Evolutionary conservation across 2,113 vertebrate genomes (phyloP), one percentile per base, ranked within the genome.

Genomic region (Seriola quinqueradiata): DNA sequence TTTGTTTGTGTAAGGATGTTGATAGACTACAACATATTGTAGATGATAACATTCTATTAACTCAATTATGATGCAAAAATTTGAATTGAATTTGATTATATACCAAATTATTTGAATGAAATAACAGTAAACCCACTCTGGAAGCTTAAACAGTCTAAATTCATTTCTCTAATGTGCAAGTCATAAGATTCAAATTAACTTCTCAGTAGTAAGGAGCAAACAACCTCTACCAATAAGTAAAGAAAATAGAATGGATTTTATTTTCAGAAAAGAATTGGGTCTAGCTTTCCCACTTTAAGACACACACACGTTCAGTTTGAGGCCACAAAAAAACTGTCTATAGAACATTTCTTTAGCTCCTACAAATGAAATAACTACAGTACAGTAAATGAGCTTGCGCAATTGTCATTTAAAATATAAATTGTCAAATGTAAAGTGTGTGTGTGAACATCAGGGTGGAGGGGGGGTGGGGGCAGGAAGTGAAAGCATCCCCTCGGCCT

Each of bases 401-500:
- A 28, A 28, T 28, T 28, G 44, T 46, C 13, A 52, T 52, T 52
- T 52, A 52, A 19, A 17, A 8, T 52, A 5, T 52, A 52, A 19
- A 52, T 4, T 52, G 5, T 52, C 16, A 52, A 17, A 21, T 54
- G 50, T 13, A 12, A 44, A 44, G 10, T 67, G 17, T 70, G 17
- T 80, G 55, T 28, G 25, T 74, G 34, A 2, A 28, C 28, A 28
- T 38, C 7, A 38, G 1, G 8, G 40, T 42, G 40, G 40, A 42
- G 40, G 8, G 8, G 1, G 40, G 40, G 40, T 2, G 40, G 40
- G 40, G 40, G 8, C 80, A 86, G 82, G 60, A 89, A 85, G 76
- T 81, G 28, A 63, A 72, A 59, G 75, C 77, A 55, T 85, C 28
- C 58, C 79, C 54, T 64, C 17, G 2, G 16, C 72, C 46, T 68